A percentile compares a stretch with the other conserved stretches of the same genome.
Evolutionary conservation across 2,888 invertebrate species (phyloP).

Genomic region (Zygothrica quintamaculata): DNA sequence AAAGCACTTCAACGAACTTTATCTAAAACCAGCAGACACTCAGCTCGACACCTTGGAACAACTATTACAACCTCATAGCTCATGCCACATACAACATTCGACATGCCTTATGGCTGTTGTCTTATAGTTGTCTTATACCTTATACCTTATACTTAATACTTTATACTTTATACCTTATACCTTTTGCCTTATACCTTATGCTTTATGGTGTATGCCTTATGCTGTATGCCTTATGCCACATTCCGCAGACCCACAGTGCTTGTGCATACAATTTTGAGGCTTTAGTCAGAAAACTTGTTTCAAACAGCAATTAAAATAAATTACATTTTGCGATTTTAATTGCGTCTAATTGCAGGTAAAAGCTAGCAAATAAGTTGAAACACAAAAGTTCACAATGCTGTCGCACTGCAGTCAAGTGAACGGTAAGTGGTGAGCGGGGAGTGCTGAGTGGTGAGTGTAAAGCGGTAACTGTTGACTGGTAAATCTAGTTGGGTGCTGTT

Average conservation of each 20-base stretch:
- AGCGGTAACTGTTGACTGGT: too few species aligned
- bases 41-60: conserved; percentile 3
- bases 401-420: conserved; percentile 18
- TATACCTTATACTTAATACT: too few species aligned
- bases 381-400: conserved; percentile 60
- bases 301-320: conserved; percentile 77
- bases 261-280: conserved; percentile 54
- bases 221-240: conserved; percentile 1
- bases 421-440: neutral
- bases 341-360: conserved; percentile 78
- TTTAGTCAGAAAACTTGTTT: conserved; percentile 69
- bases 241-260: conserved; percentile 4
- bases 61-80: too few species aligned
- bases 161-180: too few species aligned
- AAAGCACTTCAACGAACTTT: conserved; percentile 72
- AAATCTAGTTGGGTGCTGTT: neutral
- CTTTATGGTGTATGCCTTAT: too few species aligned
- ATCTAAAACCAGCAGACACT: conserved; percentile 64
- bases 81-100: neutral
- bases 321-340: conserved; percentile 77
- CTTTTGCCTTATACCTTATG: too few species aligned
- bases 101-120: too few species aligned
- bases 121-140: too few species aligned
- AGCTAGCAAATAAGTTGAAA: conserved; percentile 69
- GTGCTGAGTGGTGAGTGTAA: conserved; percentile 7